These are phyloP conservation scores for Argyresthia albistria DNA, from an alignment of 2,888 invertebrate species.

Conservation along the genomic window DNA sequence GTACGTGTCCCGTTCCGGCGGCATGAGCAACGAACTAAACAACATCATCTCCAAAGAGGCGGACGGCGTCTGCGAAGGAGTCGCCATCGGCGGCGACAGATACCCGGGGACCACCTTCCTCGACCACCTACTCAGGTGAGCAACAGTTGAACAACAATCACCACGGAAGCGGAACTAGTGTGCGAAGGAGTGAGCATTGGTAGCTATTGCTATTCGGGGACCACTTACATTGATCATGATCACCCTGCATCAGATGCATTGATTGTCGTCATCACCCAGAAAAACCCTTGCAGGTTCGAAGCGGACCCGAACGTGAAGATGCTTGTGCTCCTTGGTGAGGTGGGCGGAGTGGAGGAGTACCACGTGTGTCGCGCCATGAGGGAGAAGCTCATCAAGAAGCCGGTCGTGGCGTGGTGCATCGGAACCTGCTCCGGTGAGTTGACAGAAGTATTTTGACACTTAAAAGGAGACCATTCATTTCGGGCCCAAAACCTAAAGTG, in stretches of 20 bases:
- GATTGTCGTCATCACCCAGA: too few species aligned
- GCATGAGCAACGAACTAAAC: constrained; percentile 99
- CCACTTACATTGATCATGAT: constrained; percentile 95
- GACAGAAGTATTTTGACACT: too few species aligned
- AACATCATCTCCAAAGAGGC: constrained; percentile 97
- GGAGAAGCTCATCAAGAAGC: constrained; percentile 87
- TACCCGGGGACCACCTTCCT: constrained; percentile 99
- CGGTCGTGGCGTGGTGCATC: constrained; percentile 98
- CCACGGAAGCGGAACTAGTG: too few species aligned
- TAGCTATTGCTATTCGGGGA: constrained; percentile 95
- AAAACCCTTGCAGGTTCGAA: constrained; percentile 67
- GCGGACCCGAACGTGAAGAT: constrained; percentile 90
- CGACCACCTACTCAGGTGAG: constrained; percentile 91
- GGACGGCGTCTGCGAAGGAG: constrained; percentile 97
- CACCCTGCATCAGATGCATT: too few species aligned
- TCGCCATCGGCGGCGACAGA: constrained; percentile 97
- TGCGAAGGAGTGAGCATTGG: constrained; percentile 82
- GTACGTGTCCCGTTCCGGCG: constrained; percentile 98
- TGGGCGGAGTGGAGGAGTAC: constrained; percentile 99
- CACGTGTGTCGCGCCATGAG: constrained; percentile 92
- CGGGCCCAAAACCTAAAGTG: too few species aligned
- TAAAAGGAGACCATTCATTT: too few species aligned
- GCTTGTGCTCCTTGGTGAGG: constrained; percentile 96
- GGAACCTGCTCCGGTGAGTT: constrained; percentile 83
- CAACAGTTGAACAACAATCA: constrained; percentile 86